Base-by-base conservation (phyloP, 2,888 invertebrate genomes). In the Helicoverpa assulta region DNA sequence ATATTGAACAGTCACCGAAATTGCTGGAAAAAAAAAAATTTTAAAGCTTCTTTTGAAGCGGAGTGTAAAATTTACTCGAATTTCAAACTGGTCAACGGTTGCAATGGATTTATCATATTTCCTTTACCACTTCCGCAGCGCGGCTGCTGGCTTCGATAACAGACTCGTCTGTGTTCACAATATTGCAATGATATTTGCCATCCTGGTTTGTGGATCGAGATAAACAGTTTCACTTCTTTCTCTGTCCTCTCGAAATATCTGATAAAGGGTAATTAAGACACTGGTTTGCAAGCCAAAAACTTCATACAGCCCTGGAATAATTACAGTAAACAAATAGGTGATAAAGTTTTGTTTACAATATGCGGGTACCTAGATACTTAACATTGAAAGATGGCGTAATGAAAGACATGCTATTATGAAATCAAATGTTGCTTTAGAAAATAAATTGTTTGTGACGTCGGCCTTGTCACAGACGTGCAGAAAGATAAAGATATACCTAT, bases 71-170 rank as follows among this genome's bases (percentile, higher is more conserved):
- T 80, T 83, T 84, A 85, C 84, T 82, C 68, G 76, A 47, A 40
- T 40, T 40, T 33, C 12, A 10, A 85, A 88, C 75, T 86, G 90
- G 88, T 89, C 91, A 92, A 88, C 87, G 92, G 89, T 87, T 85
- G 86, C 90, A 86, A 89, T 89, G 88, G 85, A 88, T 89, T 93
- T 95, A 95, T 95, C 95, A 88, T 81, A 87, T 90, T 94, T 95
- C 95, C 94, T 92, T 87, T 88, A 86, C 81, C 84, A 84, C 88
- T 95, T 95, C 94, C 94, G 94, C 88, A 85, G 87, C 81, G 86
- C 86, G 88, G 81, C 85, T 88, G 89, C 81, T 85, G 79, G 85
- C 77, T 83, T 81, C 84, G 94, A 95, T 94, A 94, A 91, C 90
- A 84, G 71, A 61, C 78, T 80, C 73, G 86, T 82, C 76, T 82